A percentile compares a stretch with the other conserved stretches of the same genome.
These are phyloP conservation scores for Alectura lathami DNA, from an alignment of 2,113 vertebrate species.

Conservation along the genomic window DNA sequence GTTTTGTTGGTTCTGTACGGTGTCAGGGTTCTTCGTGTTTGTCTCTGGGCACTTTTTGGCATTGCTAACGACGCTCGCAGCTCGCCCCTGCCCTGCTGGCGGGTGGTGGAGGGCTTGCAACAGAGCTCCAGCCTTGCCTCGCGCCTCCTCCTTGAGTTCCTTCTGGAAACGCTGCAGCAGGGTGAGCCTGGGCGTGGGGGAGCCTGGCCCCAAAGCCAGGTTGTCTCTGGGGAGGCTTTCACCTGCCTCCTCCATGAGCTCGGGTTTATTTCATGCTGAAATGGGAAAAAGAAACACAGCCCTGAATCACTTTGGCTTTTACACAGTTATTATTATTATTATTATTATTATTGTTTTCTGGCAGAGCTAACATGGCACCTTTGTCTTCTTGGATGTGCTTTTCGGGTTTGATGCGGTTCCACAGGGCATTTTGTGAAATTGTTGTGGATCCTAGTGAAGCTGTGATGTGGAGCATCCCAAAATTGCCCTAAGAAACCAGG, in stretches of 20 bases:
- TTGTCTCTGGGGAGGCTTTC: background rate
- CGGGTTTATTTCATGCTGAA: background rate
- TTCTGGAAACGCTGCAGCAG: rapidly evolving
- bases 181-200: background rate
- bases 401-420: background rate
- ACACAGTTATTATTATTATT: too few relatives aligned
- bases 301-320: background rate
- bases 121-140: background rate
- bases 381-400: background rate
- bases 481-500: background rate
- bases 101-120: rapidly evolving
- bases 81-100: background rate
- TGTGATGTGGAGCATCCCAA: background rate
- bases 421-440: background rate
- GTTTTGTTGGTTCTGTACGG: background rate
- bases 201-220: background rate
- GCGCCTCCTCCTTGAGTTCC: background rate
- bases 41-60: background rate
- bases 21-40: background rate
- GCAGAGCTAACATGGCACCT: background rate
- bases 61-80: rapidly evolving
- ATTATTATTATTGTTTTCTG: background rate
- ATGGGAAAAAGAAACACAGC: rapidly evolving
- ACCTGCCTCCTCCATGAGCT: rapidly evolving
- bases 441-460: background rate